phyloP scores from a whole-genome alignment of 1,140 invertebrate genomes.

The Philopotamus ludificatus region DNA sequence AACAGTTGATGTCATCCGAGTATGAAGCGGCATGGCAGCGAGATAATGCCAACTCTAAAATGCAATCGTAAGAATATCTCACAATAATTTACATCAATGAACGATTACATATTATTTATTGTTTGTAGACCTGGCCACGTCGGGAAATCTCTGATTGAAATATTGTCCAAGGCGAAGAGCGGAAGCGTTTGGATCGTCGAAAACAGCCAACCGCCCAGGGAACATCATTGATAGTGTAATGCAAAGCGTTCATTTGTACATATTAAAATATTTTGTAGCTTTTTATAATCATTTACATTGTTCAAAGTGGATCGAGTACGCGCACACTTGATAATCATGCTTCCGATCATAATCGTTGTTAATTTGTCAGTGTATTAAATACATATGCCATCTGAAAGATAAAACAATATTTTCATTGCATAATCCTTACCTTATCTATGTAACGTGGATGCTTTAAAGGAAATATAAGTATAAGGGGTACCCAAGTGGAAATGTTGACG shows the following conservation, averaged over 20 bases:
- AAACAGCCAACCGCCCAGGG: slow-evolving; percentile 62
- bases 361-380: background rate
- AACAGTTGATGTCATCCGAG: slow-evolving; percentile 63
- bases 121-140: slow-evolving; percentile 65
- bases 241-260: slow-evolving; percentile 8
- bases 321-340: background rate
- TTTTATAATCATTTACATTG: slow-evolving; percentile 13
- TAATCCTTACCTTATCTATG: too few relatives aligned
- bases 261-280: slow-evolving; percentile 17
- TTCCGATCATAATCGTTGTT: background rate
- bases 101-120: background rate
- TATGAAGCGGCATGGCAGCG: slow-evolving; percentile 69
- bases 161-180: slow-evolving; percentile 64
- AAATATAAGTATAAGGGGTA: too few relatives aligned
- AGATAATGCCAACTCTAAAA: slow-evolving; percentile 60
- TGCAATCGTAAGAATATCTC: slow-evolving; percentile 60
- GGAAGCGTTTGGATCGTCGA: slow-evolving; percentile 72
- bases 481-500: too few relatives aligned
- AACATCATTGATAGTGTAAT: slow-evolving; percentile 52
- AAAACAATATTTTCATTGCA: too few relatives aligned
- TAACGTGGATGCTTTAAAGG: too few relatives aligned
- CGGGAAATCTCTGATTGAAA: slow-evolving; percentile 62
- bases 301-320: too few relatives aligned
- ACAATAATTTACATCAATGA: background rate
- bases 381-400: too few relatives aligned